These are phyloP conservation scores for Vannuccia rotundouncinata DNA, from an alignment of 2,888 invertebrate species.

Conservation along the genomic window DNA sequence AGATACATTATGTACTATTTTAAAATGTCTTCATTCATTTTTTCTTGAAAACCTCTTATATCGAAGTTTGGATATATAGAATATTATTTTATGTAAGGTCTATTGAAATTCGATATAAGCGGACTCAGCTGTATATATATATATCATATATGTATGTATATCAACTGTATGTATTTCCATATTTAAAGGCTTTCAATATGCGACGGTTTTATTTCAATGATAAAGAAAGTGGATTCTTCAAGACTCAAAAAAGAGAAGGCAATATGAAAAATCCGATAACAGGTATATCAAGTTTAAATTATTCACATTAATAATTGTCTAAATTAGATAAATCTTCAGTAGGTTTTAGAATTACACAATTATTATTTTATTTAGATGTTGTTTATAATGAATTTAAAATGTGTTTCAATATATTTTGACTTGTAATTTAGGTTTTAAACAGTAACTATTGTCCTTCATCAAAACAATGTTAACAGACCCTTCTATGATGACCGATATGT, in stretches of 20 bases:
- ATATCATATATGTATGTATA: too few species aligned
- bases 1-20: too few species aligned
- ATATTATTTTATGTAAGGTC: too few species aligned
- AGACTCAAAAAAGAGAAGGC: conserved; percentile 71
- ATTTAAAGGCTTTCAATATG: conserved; percentile 69
- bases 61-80: too few species aligned
- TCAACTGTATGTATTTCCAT: conserved; percentile 28
- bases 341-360: too few species aligned
- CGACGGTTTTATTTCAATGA: conserved; percentile 89
- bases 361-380: too few species aligned
- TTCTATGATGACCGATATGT: conserved; percentile 94
- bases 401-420: not conserved
- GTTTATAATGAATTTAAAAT: too few species aligned
- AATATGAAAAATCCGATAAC: conserved; percentile 78
- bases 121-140: too few species aligned
- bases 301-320: not conserved
- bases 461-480: conserved; percentile 63
- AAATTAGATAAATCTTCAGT: not conserved
- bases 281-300: conserved; percentile 45
- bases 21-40: too few species aligned
- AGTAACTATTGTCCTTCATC: not conserved
- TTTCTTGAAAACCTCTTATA: too few species aligned
- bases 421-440: not conserved
- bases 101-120: too few species aligned
- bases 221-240: conserved; percentile 88